Base-by-base conservation (phyloP, 1,140 invertebrate species). In the Cotesia glomerata region DNA sequence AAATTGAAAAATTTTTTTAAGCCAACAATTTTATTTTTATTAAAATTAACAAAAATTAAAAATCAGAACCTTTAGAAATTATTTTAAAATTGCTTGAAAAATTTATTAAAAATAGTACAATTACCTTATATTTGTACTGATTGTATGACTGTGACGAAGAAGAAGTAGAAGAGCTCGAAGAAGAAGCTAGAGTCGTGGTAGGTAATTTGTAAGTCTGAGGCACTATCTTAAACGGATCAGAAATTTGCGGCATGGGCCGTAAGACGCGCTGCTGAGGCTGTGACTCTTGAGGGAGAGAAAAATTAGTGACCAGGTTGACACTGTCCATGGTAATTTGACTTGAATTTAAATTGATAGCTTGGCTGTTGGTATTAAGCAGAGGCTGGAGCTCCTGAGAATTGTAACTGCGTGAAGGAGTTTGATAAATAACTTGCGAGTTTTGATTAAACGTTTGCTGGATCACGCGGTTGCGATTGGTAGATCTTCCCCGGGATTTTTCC, bases 171-270 rank as follows among this genome's bases (percentile, higher is more conserved):
- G 39, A 45, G 7, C 7, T 9, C 11, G 39, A 45, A 0, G 39
- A 45, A 9, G 39, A 45, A 9, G 78, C 8, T 32, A 52, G 11
- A 52, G 45, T 45, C 2, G 64, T 13, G 3, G 45, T 45, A 4
- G 86, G 70, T 74, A 89, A 89, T 67, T 90, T 89, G 58, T 88
- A 89, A 63, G 81, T 84, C 58, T 79, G 78, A 7, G 79, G 78
- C 59, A 82, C 73, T 39, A 83, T 79, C 70, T 86, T 84, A 51
- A 86, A 85, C 5, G 81, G 78, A 35, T 84, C 82, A 3, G 76
- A 36, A 2, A 72, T 52, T 71, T 73, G 79, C 36, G 82, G 73
- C 13, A 79, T 56, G 2, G 82, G 74, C 56, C 82, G 81, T 32
- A 85, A 79, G 0, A 76, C 58, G 71, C 79, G 78, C 13, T 62